Evolutionary conservation across 2,888 invertebrate genomes (phyloP), one percentile per base, ranked within the genome.

Genomic region (Agonopterix subpropinquella): DNA sequence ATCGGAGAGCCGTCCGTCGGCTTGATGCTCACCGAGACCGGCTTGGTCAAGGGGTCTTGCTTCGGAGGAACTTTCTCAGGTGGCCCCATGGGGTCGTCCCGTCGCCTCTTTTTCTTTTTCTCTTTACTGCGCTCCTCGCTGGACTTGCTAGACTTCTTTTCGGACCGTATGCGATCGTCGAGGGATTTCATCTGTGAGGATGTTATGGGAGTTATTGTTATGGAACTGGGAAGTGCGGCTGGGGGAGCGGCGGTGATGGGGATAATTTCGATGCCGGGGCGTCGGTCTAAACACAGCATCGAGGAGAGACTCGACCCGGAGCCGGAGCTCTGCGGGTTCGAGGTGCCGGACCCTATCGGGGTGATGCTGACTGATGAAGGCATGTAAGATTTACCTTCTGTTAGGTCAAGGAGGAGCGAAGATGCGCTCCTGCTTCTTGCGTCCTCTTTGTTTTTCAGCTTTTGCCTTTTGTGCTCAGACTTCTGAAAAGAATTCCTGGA

Each of bases 221-320:
- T 95, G 1, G 96, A 95, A 65, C 94, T 94, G 8, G 95, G 93
- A 35, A 94, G 74, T 4, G 90, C 89, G 7, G 93, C 89, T 4
- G 92, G 91, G 0, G 92, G 80, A 8, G 92, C 81, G 10, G 93
- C 89, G 2, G 92, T 88, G 53, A 95, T 91, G 0, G 96, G 96
- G 62, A 96, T 95, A 45, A 96, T 95, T 80, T 97, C 96, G 54
- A 96, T 95, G 2, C 94, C 94, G 0, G 94, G 92, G 35, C 94
- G 84, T 50, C 93, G 89, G 59, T 94, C 94, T 43, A 93, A 76
- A 51, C 91, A 90, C 37, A 93, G 70, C 73, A 92, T 90, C 9
- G 92, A 91, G 36, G 91, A 90, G 13, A 90, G 73, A 55, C 81
- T 89, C n/a, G 82, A 70, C 10, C 88, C 82, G 1, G 93, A 90